Evolutionary conservation across 1,140 invertebrate genomes (phyloP), one percentile per base, ranked within the genome.

Genomic region (Drosophila oshimai): DNA sequence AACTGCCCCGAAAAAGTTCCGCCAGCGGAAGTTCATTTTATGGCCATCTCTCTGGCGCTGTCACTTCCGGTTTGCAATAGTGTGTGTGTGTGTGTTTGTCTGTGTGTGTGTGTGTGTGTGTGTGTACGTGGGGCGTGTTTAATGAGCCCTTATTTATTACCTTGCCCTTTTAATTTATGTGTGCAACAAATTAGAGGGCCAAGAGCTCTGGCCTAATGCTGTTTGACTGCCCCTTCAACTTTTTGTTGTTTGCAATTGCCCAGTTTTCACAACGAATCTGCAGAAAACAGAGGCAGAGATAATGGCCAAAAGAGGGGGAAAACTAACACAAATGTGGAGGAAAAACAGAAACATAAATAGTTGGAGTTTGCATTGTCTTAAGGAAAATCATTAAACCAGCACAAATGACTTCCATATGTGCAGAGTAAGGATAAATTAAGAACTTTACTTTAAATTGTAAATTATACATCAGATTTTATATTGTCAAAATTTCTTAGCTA

Each of bases 141-240:
- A 86, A 87, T 86, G 81, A 86, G 81, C 72, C 80, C 49, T 80
- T 86, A 86, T 86, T 86, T 86, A 86, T 87, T 86, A 72, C 55
- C 81, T 69, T 60, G 71, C 46, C 67, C 60, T 73, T 73, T 86
- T 80, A 86, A 86, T 86, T 87, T 86, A 86, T 86, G 75, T 79
- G 50, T 71, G 50, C 80, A 86, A 86, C 79, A 86, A 84, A 84
- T 86, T 86, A 84, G 79, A 75, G 50, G 47, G 71, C 55, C 58
- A 53, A 57, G 34, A 33, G 50, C 17, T 36, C 33, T 62, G 34
- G 34, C 42, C 70, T 49, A 50, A 73, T 73, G 70, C 44, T 41
- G 51, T 49, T 57, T 67, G 31, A 55, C 60, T 54, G 72, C 47
- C 57, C 76, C 78, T 62, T 39, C 67, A 83, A 74, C 75, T 50